Conservation (phyloP, 2,113 vertebrate genomes). For the Brachirus orientalis region DNA sequence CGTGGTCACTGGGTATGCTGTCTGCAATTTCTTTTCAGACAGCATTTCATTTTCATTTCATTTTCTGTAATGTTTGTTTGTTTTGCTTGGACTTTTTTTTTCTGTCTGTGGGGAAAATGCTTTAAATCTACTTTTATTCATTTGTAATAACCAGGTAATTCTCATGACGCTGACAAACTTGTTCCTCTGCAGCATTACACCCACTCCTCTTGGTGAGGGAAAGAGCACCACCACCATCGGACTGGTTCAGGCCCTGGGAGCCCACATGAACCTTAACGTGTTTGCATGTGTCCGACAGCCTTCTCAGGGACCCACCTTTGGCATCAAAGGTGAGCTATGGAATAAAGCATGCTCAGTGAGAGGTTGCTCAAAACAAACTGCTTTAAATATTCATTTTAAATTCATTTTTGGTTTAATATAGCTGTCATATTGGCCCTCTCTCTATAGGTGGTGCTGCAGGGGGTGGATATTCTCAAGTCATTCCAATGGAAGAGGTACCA, state of each 20-base stretch:
- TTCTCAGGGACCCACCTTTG: constrained; percentile 98
- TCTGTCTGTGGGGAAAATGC: too few relatives aligned
- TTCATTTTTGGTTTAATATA: background rate
- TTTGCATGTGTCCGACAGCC: constrained; percentile 98
- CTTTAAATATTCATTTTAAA: background rate
- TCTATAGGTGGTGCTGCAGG: constrained; percentile 95
- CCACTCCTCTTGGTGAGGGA: constrained; percentile 95
- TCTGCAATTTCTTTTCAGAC: background rate
- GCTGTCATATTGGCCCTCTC: constrained; percentile 26
- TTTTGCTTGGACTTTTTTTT: too few relatives aligned
- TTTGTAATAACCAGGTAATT: background rate
- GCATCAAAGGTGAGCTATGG: constrained; percentile 90
- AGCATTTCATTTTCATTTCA: background rate
- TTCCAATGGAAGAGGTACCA: constrained; percentile 98
- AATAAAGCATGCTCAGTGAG: background rate
- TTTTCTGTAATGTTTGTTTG: background rate
- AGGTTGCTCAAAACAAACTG: background rate
- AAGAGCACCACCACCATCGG: constrained; percentile 97
- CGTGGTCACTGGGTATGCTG: constrained; percentile 92
- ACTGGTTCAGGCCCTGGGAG: constrained; percentile 93
- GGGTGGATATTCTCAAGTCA: constrained; percentile 96
- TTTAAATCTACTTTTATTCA: too few relatives aligned
- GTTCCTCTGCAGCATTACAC: constrained; percentile 89
- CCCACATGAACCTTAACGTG: constrained; percentile 91
- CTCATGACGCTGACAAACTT: background rate